Conservation (phyloP, 2,113 vertebrate genomes). For the Sinocyclocheilus anophthalmus region DNA sequence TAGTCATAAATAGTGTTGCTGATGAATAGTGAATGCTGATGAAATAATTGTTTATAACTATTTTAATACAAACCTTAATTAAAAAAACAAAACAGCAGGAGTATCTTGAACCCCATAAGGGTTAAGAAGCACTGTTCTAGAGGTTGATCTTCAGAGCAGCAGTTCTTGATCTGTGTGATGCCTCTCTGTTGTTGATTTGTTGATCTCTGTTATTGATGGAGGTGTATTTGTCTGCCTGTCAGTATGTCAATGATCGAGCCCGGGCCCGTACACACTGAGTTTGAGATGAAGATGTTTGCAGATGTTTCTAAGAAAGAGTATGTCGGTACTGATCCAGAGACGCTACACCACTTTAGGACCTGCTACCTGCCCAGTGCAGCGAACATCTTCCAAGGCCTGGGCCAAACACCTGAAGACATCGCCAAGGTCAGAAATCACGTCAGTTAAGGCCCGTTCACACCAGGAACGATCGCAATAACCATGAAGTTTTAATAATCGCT, state of each 20-base stretch:
- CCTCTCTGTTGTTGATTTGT: not conserved
- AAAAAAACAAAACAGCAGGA: too few species aligned
- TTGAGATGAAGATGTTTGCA: constrained; percentile 78
- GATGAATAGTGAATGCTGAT: not conserved
- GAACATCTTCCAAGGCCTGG: constrained; percentile 76
- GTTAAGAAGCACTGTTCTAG: too few species aligned
- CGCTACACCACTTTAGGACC: constrained; percentile 74
- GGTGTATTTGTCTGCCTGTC: not conserved
- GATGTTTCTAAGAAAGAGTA: constrained; percentile 73
- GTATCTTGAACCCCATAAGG: not conserved
- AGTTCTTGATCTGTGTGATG: not conserved
- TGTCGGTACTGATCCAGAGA: constrained; percentile 69
- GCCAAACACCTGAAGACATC: constrained; percentile 75
- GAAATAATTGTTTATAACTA: not conserved
- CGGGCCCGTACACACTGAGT: constrained; percentile 77
- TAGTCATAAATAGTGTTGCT: not conserved
- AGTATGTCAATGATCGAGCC: constrained; percentile 80
- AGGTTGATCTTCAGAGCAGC: not conserved
- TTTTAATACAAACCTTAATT: too few species aligned
- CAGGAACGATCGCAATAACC: not conserved
- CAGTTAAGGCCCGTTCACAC: too few species aligned
- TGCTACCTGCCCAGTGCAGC: constrained; percentile 75
- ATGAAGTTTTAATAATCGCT: not conserved
- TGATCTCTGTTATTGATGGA: not conserved
- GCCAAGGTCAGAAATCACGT: constrained; percentile 67